Base-by-base conservation (phyloP, 53 echinoderm and acorn worm genomes). In the Zoroaster sp. region DNA sequence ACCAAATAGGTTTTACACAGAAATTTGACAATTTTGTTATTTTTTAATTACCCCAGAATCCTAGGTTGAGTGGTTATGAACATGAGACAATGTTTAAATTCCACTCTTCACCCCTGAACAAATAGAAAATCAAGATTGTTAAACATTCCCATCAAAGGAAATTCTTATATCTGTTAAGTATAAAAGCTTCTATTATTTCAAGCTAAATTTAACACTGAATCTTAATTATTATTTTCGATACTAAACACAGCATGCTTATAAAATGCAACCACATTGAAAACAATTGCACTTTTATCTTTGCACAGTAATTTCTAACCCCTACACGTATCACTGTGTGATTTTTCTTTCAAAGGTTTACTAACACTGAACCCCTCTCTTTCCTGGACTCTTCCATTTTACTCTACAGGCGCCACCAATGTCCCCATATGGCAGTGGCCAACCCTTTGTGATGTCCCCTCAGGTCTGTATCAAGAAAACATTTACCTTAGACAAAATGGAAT, bases 401-500 rank as follows among this genome's bases (percentile, higher is more conserved):
- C 67, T 43, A 28, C 85, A 85, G 85, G 85, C 70, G 30, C 85
- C 85, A 35, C 85, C 85, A 46, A 85, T 85, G 85, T 85, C 85
- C 85, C 85, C 85, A 49, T 85, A 45, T 85, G 85, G 85, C 71
- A 37, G 45, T 46, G 71, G 85, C 85, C 85, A 85, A 70, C 72
- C 85, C 69, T 85, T 85, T 85, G 85, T 85, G 85, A 85, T 85
- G 85, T 85, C 85, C 85, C 85, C 85, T 42, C 85, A 85, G 85
- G 85, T 85, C 85, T 32, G 85, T 85, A 85, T 71, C 59, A 66
- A 47, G 20, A 38, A 38, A 36, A 38, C n/a, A 80, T 45, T 34
- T 32, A 45, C 79, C 79, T 79, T 55, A 43, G 45, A 44, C 10
- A 35, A 83, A 59, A 31, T 73, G 73, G 73, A 38, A 37, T 41